Evolutionary conservation across 37 sponge, comb jelly and placozoan genomes (phyloP).

Genomic region (Axinella damicornis): DNA sequence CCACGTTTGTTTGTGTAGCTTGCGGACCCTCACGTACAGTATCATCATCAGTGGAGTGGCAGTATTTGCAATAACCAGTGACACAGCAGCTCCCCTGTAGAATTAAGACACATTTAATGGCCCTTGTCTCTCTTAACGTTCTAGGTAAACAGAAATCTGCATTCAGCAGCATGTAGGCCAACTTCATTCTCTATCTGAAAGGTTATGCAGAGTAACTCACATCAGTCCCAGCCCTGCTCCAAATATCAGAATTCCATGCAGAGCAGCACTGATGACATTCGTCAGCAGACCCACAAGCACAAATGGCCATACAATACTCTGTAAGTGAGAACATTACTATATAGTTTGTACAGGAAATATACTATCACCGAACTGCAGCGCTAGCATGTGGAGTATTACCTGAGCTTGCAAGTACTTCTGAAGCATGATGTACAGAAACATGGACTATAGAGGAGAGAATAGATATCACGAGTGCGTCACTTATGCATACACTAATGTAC

Average conservation of each 20-base stretch:
- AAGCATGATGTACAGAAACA: slow-evolving; percentile 38
- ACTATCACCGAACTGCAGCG: neutral
- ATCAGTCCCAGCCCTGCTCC: slow-evolving; percentile 26
- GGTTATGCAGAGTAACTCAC: no score
- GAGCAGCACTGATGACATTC: slow-evolving; percentile 21
- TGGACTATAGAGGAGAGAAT: neutral
- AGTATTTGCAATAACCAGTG: neutral
- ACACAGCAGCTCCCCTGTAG: slow-evolving; percentile 40
- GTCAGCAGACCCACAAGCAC: slow-evolving; percentile 9
- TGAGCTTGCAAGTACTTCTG: slow-evolving; percentile 55
- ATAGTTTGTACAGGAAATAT: no score
- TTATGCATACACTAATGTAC: no score
- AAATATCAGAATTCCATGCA: slow-evolving; percentile 48
- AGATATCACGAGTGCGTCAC: no score
- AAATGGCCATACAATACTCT: slow-evolving; percentile 68
- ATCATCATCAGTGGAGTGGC: slow-evolving; percentile 22
- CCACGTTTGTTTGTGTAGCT: slow-evolving; percentile 48
- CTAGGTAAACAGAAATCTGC: no score
- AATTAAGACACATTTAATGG: neutral
- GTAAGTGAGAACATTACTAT: slow-evolving; percentile 8
- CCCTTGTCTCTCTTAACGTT: no score
- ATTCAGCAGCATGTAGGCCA: no score
- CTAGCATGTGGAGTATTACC: neutral
- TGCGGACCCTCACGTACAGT: slow-evolving; percentile 14
- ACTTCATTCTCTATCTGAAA: no score